Base-by-base conservation (phyloP, 2,888 invertebrate genomes). In the Drosophila lacicola region DNA sequence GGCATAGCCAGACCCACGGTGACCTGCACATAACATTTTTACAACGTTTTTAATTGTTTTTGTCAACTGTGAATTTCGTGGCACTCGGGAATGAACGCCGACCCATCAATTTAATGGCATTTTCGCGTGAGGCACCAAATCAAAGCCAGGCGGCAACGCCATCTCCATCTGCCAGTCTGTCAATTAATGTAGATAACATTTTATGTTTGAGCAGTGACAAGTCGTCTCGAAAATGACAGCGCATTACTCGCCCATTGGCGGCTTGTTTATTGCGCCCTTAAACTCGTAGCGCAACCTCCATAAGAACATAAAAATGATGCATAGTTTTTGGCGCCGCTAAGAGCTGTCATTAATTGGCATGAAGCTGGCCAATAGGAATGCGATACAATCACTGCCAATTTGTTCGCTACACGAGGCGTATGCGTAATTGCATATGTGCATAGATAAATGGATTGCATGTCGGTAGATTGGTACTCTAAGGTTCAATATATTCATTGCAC, bases 171-270 rank as follows among this genome's bases (percentile, higher is more conserved):
- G 51, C 45, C 75, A 61, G 67, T 56, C 72, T 74, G 87, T 74
- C 88, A 86, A 89, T 89, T 88, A 89, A 85, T 79, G 85, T 66
- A 81, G 89, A 85, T 89, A 83, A 63, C 73, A 71, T 86, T 89
- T 89, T 87, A 85, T 89, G 82, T 82, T 29, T 82, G 80, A 82
- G 70, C 83, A 62, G 82, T 81, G 84, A 88, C 74, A 88, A 81
- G 72, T 83, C 81, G 70, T 63, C 73, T 64, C 73, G 77, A 69
- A 85, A 85, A 85, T 77, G 77, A 65, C 70, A 57, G 63, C 61
- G 70, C 68, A 82, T 88, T 82, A 88, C 65, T 80, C 79, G 78
- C 70, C 74, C 84, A 76, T 84, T 83, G 87, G 86, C 69, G 78
- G 79, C 74, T 68, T 82, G 80, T 88, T 83, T 85, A 83, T 88